phyloP scores from a whole-genome alignment of 1,140 invertebrate species.

The Drosophila willistoni region DNA sequence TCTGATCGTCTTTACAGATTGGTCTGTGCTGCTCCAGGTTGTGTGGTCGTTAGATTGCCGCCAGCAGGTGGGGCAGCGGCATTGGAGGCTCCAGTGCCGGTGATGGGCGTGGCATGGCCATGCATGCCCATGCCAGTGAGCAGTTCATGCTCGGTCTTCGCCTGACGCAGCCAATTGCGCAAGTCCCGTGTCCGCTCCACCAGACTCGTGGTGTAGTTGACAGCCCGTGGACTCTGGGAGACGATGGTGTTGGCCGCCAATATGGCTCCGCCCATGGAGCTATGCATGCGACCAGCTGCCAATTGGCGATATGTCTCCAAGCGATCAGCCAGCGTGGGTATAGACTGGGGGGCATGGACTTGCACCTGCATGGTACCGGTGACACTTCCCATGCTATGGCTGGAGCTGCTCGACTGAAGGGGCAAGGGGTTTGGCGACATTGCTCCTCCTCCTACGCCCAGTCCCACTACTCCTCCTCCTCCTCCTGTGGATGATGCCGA shows the following conservation, averaged over 20 bases:
- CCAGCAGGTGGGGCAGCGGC: conserved; percentile 3
- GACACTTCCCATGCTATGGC: conserved; percentile 14
- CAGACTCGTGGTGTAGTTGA: conserved; percentile 84
- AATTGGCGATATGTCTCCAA: conserved; percentile 84
- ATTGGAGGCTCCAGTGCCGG: conserved; percentile 1
- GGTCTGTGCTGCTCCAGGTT: too few species aligned
- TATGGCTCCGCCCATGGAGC: conserved; percentile 67
- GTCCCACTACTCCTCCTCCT: not conserved
- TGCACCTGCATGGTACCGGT: conserved; percentile 7
- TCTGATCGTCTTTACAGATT: too few species aligned
- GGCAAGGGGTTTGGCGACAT: conserved; percentile 4
- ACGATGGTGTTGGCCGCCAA: conserved; percentile 83
- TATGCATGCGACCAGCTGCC: conserved; percentile 73
- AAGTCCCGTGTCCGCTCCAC: conserved; percentile 87
- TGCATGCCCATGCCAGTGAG: conserved; percentile 54
- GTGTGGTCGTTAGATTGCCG: not conserved
- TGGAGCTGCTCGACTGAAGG: conserved; percentile 23
- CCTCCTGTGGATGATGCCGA: conserved; percentile 8
- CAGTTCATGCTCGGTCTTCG: conserved; percentile 78
- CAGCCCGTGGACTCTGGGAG: conserved; percentile 83
- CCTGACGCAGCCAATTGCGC: conserved; percentile 86
- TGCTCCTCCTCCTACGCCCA: not conserved
- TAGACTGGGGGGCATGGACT: conserved; percentile 83
- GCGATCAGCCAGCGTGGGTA: conserved; percentile 84
- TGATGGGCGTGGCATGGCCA: not conserved